Evolutionary conservation across 2,113 vertebrate species (phyloP).

Genomic region (Oncorhynchus masou): DNA sequence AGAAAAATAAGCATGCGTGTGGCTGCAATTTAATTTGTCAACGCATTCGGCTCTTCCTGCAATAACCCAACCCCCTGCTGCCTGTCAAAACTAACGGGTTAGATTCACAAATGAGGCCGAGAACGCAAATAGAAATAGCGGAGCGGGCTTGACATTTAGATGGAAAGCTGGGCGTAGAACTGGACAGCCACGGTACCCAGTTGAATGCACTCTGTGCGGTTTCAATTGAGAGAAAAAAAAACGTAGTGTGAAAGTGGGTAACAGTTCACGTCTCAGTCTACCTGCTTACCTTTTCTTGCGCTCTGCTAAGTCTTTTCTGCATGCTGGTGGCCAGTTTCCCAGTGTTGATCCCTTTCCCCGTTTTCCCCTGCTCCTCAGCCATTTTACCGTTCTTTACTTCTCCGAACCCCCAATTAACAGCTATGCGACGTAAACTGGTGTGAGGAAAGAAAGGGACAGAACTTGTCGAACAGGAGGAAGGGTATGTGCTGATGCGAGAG

Average conservation of each 20-base stretch:
- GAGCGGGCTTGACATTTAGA: constrained; percentile 12
- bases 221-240: background rate
- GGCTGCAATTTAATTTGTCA: background rate
- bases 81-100: background rate
- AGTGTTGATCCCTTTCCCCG: constrained; percentile 91
- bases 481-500: background rate
- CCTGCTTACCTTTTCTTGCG: constrained; percentile 90
- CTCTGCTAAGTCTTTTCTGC: constrained; percentile 92
- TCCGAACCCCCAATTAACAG: constrained; percentile 6
- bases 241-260: background rate
- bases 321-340: constrained; percentile 93
- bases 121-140: constrained; percentile 2
- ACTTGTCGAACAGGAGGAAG: background rate
- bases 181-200: background rate
- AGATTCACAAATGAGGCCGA: background rate
- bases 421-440: background rate
- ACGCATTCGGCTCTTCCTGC: constrained; percentile 7
- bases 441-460: background rate
- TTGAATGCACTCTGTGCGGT: background rate
- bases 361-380: constrained; percentile 76
- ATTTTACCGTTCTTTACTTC: constrained; percentile 66
- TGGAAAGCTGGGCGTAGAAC: background rate
- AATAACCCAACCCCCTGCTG: constrained; percentile 1
- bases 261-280: background rate
- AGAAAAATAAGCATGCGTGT: too few species aligned